Conservation (phyloP, 2,888 invertebrate genomes). For the Lacanobia oleracea region DNA sequence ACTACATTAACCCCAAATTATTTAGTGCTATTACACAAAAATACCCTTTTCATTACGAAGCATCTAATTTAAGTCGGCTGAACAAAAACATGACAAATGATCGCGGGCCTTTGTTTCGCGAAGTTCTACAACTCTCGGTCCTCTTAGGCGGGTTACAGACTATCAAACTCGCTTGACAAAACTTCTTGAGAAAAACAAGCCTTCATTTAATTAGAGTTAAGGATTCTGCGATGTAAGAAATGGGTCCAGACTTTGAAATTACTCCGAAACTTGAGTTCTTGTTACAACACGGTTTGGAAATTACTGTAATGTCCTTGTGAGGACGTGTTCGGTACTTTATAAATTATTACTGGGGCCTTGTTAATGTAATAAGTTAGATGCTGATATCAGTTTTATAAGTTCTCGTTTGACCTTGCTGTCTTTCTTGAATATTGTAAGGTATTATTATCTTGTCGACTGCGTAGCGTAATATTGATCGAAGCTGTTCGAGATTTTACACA, state of each 20-base stretch:
- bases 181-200: conserved; percentile 66
- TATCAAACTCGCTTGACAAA: conserved; percentile 65
- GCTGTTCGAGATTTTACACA: no score
- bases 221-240: conserved; percentile 60
- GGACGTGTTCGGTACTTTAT: conserved; percentile 38
- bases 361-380: conserved; percentile 36
- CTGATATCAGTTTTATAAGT: conserved; percentile 36
- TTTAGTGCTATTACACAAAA: conserved; percentile 68
- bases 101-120: conserved; percentile 60
- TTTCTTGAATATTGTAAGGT: neutral
- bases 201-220: conserved; percentile 66
- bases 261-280: conserved; percentile 48
- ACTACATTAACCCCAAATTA: conserved; percentile 69
- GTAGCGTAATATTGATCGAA: neutral
- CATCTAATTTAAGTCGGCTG: conserved; percentile 67
- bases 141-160: conserved; percentile 60
- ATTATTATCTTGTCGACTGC: conserved; percentile 6
- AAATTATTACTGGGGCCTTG: conserved; percentile 34
- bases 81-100: conserved; percentile 72
- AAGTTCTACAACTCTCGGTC: conserved; percentile 63
- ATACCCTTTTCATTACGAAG: conserved; percentile 65
- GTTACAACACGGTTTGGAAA: conserved; percentile 44
- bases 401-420: conserved; percentile 11
- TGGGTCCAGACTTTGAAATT: conserved; percentile 54
- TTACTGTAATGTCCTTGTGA: conserved; percentile 44